Base-by-base conservation (phyloP, 2,888 invertebrate species). In the Watsonalla cultraria region DNA sequence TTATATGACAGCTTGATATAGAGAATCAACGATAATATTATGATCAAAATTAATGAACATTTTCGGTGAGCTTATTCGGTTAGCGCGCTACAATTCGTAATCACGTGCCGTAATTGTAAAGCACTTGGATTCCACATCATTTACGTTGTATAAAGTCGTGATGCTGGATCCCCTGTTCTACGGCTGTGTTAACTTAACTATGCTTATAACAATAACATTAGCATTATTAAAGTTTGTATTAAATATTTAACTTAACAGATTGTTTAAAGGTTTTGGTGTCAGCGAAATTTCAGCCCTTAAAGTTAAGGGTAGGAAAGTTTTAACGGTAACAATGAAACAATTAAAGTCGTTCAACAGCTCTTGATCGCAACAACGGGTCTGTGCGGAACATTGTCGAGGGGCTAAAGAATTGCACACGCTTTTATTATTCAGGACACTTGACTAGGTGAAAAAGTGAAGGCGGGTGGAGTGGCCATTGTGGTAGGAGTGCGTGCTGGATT, bases 1-100 rank as follows among this genome's bases (percentile, higher is more conserved):
- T 84, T 82, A 82, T 83, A 77, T 82, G 84, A 80, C 82, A 80
- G 77, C 76, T 68, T 71, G 67, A 80, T 84, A 85, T 80, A 82
- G 78, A 76, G 65, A 68, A 73, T 42, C 42, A 65, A 66, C 62
- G 66, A 65, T 71, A 77, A 80, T 84, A 82, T 79, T 80, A 78
- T 78, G 74, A 78, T 78, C 70, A 67, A 76, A 81, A 82, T 81
- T 78, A 84, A 82, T 78, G 77, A 73, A 64, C 66, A 66, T 70
- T 70, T 70, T 62, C 65, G 63, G 72, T 70, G 78, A 15, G 76
- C 64, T 74, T 65, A 73, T 63, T 74, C 75, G 70, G 65, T 64
- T 64, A 64, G 58, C 59, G 59, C 62, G n/a, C 6, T 47, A n/a
- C 34, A n/a, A 35, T 48, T 35, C 13, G n/a, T 34, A 7, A 11